These are phyloP conservation scores for Heliconius ethilla DNA, from an alignment of 2,888 invertebrate genomes.

Conservation along the genomic window DNA sequence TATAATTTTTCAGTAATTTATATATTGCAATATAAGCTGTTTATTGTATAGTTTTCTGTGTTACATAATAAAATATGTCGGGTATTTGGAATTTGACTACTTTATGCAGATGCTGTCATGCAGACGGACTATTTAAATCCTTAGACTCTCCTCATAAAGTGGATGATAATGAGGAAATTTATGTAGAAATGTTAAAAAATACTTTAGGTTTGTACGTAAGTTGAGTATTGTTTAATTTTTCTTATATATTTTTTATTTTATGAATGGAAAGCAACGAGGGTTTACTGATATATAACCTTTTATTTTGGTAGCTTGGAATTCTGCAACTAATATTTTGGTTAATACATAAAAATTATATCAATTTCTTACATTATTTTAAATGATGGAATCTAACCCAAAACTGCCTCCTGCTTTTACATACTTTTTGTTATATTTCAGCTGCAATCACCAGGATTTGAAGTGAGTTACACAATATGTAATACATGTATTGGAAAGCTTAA, in stretches of 20 bases:
- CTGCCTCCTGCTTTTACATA: too few relatives aligned
- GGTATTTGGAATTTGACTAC: constrained; percentile 45
- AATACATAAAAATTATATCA: too few relatives aligned
- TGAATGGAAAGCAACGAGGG: not conserved
- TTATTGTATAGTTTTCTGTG: not conserved
- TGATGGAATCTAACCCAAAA: too few relatives aligned
- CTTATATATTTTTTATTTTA: not conserved
- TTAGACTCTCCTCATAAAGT: constrained; percentile 35
- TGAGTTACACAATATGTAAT: constrained; percentile 48
- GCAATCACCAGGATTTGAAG: constrained; percentile 39
- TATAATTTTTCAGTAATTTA: not conserved
- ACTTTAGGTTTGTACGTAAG: constrained; percentile 46
- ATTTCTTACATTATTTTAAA: too few relatives aligned
- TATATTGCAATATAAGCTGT: not conserved
- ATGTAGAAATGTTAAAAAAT: constrained; percentile 43
- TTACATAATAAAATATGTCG: constrained; percentile 36
- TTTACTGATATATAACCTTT: too few relatives aligned
- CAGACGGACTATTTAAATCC: constrained; percentile 45
- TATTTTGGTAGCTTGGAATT: too few relatives aligned
- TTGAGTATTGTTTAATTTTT: not conserved
- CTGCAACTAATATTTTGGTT: too few relatives aligned
- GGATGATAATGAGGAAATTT: constrained; percentile 38
- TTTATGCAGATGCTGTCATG: constrained; percentile 49
- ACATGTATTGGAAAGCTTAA: constrained; percentile 44
- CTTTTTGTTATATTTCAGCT: constrained; percentile 40